Evolutionary conservation across 2,888 invertebrate species (phyloP).

Genomic region (Pocota personata): DNA sequence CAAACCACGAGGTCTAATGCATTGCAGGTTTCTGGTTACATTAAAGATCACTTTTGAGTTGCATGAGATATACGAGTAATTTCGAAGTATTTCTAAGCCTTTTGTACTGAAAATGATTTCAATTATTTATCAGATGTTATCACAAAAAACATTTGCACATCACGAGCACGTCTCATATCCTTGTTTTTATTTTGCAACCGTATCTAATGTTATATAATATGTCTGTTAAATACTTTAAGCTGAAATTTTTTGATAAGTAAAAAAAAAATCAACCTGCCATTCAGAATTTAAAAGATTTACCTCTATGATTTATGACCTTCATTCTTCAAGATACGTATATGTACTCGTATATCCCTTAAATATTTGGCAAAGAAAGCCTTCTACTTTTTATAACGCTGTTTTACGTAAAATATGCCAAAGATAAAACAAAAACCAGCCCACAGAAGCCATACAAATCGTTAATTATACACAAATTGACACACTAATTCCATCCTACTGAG

Average conservation of each 20-base stretch:
- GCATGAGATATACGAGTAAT: too few species aligned
- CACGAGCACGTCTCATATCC: background rate
- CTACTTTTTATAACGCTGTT: background rate
- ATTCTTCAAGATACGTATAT: background rate
- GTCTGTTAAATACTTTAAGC: background rate
- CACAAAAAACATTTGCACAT: too few species aligned
- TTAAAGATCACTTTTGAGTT: too few species aligned
- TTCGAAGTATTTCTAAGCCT: too few species aligned
- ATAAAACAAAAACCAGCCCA: background rate
- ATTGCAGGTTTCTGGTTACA: too few species aligned
- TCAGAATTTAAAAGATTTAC: background rate
- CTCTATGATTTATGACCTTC: constrained; percentile 20
- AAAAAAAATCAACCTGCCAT: background rate
- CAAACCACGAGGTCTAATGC: too few species aligned
- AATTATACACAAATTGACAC: constrained; percentile 22
- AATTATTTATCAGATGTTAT: too few species aligned
- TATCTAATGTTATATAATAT: background rate
- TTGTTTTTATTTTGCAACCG: background rate
- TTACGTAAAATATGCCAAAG: background rate
- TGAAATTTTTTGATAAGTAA: background rate
- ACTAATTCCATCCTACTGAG: constrained; percentile 25
- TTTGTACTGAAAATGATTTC: too few species aligned
- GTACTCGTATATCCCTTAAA: background rate
- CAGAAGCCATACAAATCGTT: constrained; percentile 2
- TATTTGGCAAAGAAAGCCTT: background rate